These are phyloP conservation scores for Ondatra zibethicus DNA, from an alignment of 2,113 vertebrate species.

Conservation along the genomic window DNA sequence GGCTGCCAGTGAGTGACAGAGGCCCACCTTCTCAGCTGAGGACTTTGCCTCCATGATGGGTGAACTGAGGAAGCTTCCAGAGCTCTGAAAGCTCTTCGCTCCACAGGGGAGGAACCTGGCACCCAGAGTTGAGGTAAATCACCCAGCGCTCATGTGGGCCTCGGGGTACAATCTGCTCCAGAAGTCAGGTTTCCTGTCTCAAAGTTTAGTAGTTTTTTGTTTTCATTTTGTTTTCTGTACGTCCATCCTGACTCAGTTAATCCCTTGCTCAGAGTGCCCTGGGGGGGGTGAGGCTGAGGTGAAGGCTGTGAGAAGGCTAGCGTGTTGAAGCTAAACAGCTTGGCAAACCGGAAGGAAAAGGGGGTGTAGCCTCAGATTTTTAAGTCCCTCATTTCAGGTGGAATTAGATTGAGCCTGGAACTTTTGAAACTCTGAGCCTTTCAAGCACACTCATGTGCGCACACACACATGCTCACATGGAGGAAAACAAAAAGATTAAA, in stretches of 20 bases:
- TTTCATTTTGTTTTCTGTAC: neutral
- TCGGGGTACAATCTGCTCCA: neutral
- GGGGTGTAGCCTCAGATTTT: neutral
- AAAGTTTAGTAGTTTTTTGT: neutral
- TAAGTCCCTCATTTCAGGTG: neutral
- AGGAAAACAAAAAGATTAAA: no score
- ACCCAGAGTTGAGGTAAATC: neutral
- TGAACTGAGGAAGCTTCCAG: fast-evolving
- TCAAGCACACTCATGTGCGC: no score
- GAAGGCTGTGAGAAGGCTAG: neutral
- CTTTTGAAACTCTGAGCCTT: neutral
- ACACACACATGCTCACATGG: no score
- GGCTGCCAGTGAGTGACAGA: neutral
- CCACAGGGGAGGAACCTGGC: neutral
- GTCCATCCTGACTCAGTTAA: neutral
- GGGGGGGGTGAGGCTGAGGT: neutral
- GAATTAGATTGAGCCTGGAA: neutral
- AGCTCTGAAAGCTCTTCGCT: fast-evolving
- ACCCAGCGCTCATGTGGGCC: neutral
- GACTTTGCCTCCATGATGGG: neutral
- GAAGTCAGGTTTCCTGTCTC: neutral
- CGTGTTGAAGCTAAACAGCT: neutral
- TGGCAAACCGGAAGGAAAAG: neutral
- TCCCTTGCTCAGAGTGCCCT: neutral
- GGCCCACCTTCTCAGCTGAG: neutral